These are phyloP conservation scores for Sciurus carolinensis DNA, from an alignment of 2,797 vertebrate species.

Conservation along the genomic window DNA sequence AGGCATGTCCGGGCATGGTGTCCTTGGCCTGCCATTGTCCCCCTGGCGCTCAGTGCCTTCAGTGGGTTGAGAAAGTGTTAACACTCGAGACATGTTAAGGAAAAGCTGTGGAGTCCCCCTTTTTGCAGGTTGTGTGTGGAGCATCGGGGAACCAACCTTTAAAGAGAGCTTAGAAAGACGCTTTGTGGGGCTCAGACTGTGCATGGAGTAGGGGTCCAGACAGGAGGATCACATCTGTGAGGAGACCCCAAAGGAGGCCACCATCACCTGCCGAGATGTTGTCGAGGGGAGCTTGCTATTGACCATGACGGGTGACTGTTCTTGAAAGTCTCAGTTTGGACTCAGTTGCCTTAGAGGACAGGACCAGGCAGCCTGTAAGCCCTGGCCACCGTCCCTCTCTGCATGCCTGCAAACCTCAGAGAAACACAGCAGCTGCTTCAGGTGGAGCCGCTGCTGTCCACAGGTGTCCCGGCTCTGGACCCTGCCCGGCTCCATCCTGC, in stretches of 20 bases:
- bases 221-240: not conserved
- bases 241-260: not conserved
- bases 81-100: not conserved
- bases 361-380: not conserved
- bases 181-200: not conserved
- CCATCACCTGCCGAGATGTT: too few relatives aligned
- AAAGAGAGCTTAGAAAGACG: too few relatives aligned
- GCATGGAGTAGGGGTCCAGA: not conserved
- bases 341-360: not conserved
- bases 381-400: not conserved
- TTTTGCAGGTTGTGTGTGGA: not conserved
- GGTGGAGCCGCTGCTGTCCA: not conserved
- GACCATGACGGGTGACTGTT: not conserved
- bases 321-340: not conserved
- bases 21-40: not conserved
- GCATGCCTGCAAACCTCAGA: too few relatives aligned
- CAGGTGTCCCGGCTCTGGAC: not conserved
- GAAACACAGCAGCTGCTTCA: not conserved
- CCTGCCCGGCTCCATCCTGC: not conserved
- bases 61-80: not conserved
- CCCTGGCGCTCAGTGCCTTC: not conserved
- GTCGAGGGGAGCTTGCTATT: not conserved
- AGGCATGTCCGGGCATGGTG: rapidly evolving
- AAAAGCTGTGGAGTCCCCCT: not conserved
- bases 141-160: too few relatives aligned